Base-by-base conservation (phyloP, 2,113 vertebrate genomes). In the Lycocorax pyrrhopterus region DNA sequence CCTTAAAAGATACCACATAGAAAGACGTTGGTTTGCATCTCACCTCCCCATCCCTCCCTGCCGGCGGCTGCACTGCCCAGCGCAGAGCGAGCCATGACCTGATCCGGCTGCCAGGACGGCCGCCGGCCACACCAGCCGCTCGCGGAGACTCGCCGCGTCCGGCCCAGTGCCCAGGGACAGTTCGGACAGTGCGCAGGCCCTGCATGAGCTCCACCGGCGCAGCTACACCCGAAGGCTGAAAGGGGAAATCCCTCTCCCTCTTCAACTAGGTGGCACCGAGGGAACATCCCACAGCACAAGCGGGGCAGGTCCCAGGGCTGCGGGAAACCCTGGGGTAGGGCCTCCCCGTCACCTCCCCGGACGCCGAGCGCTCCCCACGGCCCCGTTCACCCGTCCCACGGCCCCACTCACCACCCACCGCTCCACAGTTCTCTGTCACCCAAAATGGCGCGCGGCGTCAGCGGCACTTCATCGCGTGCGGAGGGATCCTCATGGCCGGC, bases 351-450 rank as follows among this genome's bases (percentile, higher is more conserved):
- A 11, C 10, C n/a, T 5, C 43, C 52, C 13, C 56, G 5, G 25
- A 23, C 27, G 3, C 20, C 11, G 26, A 25, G 20, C 12, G 3
- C 27, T 6, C 3, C 60, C 51, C 58, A 7, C 12, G 8, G 3
- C 3, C 47, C 2, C 18, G 6, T 26, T 25, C 12, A 4, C 49
- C 15, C 4, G 33, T 11, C 3, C 27, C 4, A 0, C 22, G 2
- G 7, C 12, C 14, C 13, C 17, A 2, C 82, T 90, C 89, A 68
- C 53, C 90, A 0, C 1, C 15, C 2, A 0, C 23, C 8, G 4
- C 27, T 4, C 39, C 21, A 3, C 25, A 3, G 12, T 1, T 10
- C 49, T 1, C 56, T 0, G 7, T 0, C 32, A 30, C 62, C 17
- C 72, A 95, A 96, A 76, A 96, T 96, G 96, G 96, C 91, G 85